Evolutionary conservation across 1,140 invertebrate species (phyloP).

Genomic region (Ostrea edulis): DNA sequence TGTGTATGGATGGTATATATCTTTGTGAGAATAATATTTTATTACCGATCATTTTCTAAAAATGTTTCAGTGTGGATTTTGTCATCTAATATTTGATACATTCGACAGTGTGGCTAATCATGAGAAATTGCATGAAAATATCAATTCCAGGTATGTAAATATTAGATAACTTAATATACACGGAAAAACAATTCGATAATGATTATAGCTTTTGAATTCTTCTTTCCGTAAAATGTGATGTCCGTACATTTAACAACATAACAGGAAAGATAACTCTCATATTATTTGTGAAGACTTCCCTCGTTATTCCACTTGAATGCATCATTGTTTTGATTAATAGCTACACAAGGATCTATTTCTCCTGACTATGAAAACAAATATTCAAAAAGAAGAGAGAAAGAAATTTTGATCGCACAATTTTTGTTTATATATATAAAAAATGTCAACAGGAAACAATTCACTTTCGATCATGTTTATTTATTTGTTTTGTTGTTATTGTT

Average conservation of each 20-base stretch:
- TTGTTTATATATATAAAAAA: not conserved
- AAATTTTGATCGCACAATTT: not conserved
- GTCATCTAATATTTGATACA: not conserved
- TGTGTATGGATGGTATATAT: too few relatives aligned
- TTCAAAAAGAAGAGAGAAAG: too few relatives aligned
- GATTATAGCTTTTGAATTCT: not conserved
- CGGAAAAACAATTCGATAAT: not conserved
- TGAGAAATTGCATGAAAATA: slow-evolving; percentile 3
- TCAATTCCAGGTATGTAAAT: not conserved
- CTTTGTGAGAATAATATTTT: too few relatives aligned
- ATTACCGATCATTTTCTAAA: too few relatives aligned
- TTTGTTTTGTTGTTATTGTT: not conserved
- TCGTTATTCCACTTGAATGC: too few relatives aligned
- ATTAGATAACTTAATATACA: not conserved
- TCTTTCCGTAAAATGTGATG: not conserved
- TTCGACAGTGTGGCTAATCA: not conserved
- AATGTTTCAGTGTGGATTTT: slow-evolving; percentile 22
- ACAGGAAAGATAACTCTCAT: not conserved
- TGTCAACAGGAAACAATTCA: not conserved
- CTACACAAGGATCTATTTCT: too few relatives aligned
- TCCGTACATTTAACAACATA: not conserved
- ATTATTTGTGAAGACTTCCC: not conserved
- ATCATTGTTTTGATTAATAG: too few relatives aligned
- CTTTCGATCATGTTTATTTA: not conserved
- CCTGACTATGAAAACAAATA: too few relatives aligned